A percentile compares a stretch with the other conserved stretches of the same genome.
Evolutionary conservation across 1,140 invertebrate species (phyloP).

Genomic region (Nomia melanderi): DNA sequence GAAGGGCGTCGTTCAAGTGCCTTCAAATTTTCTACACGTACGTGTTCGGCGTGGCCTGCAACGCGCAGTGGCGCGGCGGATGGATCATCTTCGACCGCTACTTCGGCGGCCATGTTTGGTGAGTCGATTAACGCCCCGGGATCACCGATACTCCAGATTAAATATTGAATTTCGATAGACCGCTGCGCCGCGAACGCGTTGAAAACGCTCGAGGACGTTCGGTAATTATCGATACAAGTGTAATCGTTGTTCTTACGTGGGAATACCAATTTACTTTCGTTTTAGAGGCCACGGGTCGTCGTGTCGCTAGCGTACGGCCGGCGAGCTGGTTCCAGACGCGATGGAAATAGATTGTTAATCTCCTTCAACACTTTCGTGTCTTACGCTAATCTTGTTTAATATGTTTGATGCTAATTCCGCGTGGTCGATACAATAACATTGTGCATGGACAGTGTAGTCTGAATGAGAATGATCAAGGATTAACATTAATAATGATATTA

Average conservation of each 20-base stretch:
- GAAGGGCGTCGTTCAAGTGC: neutral
- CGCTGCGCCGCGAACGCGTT: no score
- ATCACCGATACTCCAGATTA: no score
- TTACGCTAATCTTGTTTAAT: neutral
- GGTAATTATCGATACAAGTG: neutral
- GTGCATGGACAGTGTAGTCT: no score
- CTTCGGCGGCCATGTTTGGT: slow-evolving; percentile 3
- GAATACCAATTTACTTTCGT: neutral
- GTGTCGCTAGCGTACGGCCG: neutral
- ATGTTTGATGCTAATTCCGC: neutral
- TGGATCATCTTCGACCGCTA: slow-evolving; percentile 81
- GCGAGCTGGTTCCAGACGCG: neutral
- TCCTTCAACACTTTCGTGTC: neutral
- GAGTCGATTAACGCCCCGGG: neutral
- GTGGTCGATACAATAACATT: neutral
- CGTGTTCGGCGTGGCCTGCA: slow-evolving; percentile 81
- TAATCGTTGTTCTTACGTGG: neutral
- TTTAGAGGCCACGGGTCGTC: neutral
- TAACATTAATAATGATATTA: neutral
- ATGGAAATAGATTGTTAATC: neutral
- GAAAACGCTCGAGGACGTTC: no score
- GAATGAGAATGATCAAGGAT: no score
- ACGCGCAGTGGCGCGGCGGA: slow-evolving; percentile 84
- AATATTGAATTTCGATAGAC: no score
- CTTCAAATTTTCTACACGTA: slow-evolving; percentile 81